Base-by-base conservation (phyloP, 2,797 vertebrate species). In the Pampus argenteus region DNA sequence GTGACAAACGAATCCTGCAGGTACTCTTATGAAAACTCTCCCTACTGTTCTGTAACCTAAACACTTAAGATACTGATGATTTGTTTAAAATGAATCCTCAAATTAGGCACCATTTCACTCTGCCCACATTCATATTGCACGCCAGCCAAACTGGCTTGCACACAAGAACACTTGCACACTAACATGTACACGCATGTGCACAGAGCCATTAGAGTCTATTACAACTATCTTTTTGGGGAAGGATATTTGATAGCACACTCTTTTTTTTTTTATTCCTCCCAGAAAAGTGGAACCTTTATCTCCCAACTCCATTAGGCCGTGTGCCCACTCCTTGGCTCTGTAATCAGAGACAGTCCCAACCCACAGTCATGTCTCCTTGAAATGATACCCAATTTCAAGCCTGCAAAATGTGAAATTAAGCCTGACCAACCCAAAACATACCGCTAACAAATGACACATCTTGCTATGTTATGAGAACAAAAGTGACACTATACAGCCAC, bases 281-380 rank as follows among this genome's bases (percentile, higher is more conserved):
- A 63, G 73, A 79, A 63, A 64, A 72, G 52, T 76, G 48, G 58
- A 79, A 82, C 78, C 71, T 84, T 58, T 79, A 82, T 88, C 77
- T 77, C 57, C 59, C 28, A 52, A 20, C 65, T 81, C 81, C 85
- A 88, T 89, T 90, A 84, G 79, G 76, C 77, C 14, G 54, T 0
- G 38, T 75, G 81, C 84, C 84, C 65, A 77, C 72, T 76, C 61
- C 66, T 74, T 26, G 55, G 66, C 69, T 50, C 42, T 66, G 79
- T 52, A 76, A 84, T 72, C 67, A 71, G 62, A 84, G 75, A 81
- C 62, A 26, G 72, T 54, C 67, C 56, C 72, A 63, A 52, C 63
- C 68, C 79, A 66, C 71, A 67, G 65, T 29, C 34, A 10, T 51
- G 63, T 75, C 71, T 68, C 28, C 66, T 68, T 70, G 71, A 86